phyloP scores from a whole-genome alignment of 2,888 invertebrate genomes.

The Bibio marci region DNA sequence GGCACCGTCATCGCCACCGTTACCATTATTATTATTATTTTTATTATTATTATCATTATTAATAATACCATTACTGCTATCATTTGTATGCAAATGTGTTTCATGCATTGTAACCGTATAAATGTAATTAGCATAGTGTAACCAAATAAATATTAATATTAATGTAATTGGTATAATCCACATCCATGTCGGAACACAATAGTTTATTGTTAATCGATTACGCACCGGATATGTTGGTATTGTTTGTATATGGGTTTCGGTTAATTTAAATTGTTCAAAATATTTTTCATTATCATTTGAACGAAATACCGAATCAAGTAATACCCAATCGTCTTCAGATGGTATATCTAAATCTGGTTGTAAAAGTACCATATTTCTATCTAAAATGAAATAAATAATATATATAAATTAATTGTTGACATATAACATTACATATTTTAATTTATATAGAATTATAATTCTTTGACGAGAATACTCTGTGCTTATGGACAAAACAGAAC shows the following conservation, averaged over 20 bases:
- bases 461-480: no score
- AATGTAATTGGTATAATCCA: slow-evolving; percentile 5
- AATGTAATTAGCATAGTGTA: slow-evolving; percentile 3
- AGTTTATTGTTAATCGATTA: slow-evolving; percentile 1
- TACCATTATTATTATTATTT: neutral
- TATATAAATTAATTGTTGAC: no score
- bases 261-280: slow-evolving; percentile 2
- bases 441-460: no score
- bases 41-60: neutral
- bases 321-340: slow-evolving; percentile 8
- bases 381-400: neutral
- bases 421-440: no score
- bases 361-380: slow-evolving; percentile 5
- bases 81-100: neutral
- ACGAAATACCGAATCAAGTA: slow-evolving; percentile 6
- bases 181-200: slow-evolving; percentile 7
- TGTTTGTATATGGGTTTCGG: slow-evolving; percentile 5
- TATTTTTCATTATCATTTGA: slow-evolving; percentile 5
- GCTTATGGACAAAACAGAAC: no score
- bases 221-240: slow-evolving; percentile 1
- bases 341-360: slow-evolving; percentile 6
- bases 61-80: neutral
- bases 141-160: slow-evolving; percentile 1
- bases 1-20: neutral
- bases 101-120: slow-evolving; percentile 2